These are phyloP conservation scores for Dryadula phaetusa DNA, from an alignment of 2,888 invertebrate species.

Conservation along the genomic window DNA sequence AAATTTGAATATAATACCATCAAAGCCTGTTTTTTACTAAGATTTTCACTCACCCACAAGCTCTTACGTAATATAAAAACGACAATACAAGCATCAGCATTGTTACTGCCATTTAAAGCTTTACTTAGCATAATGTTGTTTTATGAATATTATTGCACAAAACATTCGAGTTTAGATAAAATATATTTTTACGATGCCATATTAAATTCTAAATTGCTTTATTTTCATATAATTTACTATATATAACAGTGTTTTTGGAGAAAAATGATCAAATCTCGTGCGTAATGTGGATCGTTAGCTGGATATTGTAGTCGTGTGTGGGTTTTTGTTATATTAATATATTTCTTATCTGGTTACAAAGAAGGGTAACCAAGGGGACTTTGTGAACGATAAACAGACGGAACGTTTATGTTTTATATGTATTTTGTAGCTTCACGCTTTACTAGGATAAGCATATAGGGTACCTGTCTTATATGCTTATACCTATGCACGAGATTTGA, in stretches of 20 bases:
- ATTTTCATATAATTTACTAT: conserved; percentile 17
- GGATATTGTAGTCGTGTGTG: not conserved
- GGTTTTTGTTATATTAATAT: not conserved
- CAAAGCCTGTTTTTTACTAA: too few species aligned
- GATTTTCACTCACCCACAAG: too few species aligned
- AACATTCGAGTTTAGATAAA: conserved; percentile 5
- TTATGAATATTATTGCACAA: conserved; percentile 16
- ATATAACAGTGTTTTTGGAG: not conserved
- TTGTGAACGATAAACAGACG: not conserved
- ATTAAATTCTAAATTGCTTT: conserved; percentile 22
- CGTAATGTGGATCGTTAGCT: conserved; percentile 10
- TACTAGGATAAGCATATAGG: too few species aligned
- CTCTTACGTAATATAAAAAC: conserved; percentile 11
- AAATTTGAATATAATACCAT: too few species aligned
- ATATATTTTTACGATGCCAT: conserved; percentile 18
- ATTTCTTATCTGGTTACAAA: not conserved
- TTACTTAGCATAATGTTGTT: conserved; percentile 21
- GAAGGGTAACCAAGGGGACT: not conserved
- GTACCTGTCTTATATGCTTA: too few species aligned
- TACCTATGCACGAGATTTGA: too few species aligned
- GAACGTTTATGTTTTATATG: too few species aligned
- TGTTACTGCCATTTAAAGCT: conserved; percentile 10
- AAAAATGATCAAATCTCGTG: conserved; percentile 10
- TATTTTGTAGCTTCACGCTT: too few species aligned
- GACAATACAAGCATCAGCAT: conserved; percentile 6